Evolutionary conservation across 2,888 invertebrate genomes (phyloP).

Genomic region (Rhodophaea formosa): DNA sequence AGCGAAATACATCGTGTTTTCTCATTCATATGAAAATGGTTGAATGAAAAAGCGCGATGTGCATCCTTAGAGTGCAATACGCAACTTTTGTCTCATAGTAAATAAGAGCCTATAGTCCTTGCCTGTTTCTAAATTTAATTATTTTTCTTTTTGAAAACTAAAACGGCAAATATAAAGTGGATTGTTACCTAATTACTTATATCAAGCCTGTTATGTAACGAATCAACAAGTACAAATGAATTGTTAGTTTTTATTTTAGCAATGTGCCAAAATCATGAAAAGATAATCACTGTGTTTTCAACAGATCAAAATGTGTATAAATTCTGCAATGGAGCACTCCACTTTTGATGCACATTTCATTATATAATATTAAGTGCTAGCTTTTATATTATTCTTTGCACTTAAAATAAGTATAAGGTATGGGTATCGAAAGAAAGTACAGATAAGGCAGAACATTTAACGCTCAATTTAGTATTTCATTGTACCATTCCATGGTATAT

Average conservation of each 20-base stretch:
- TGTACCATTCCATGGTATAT: constrained; percentile 1
- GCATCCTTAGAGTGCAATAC: too few relatives aligned
- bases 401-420: constrained; percentile 14
- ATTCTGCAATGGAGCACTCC: constrained; percentile 5
- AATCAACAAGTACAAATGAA: background rate
- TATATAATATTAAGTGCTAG: background rate
- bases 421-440: constrained; percentile 19
- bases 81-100: too few relatives aligned
- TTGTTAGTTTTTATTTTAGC: constrained; percentile 30
- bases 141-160: background rate
- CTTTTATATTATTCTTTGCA: constrained; percentile 15
- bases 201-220: background rate
- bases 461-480: constrained; percentile 20
- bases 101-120: background rate
- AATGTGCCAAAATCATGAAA: constrained; percentile 44
- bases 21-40: too few relatives aligned
- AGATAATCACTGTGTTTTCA: background rate
- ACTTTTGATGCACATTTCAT: constrained; percentile 15
- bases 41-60: too few relatives aligned
- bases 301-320: background rate
- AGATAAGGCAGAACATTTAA: background rate
- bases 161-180: constrained; percentile 6
- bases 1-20: background rate
- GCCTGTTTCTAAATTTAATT: background rate
- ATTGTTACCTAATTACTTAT: background rate